phyloP scores from a whole-genome alignment of 2,888 invertebrate genomes.

The Dermolepida albohirtum region DNA sequence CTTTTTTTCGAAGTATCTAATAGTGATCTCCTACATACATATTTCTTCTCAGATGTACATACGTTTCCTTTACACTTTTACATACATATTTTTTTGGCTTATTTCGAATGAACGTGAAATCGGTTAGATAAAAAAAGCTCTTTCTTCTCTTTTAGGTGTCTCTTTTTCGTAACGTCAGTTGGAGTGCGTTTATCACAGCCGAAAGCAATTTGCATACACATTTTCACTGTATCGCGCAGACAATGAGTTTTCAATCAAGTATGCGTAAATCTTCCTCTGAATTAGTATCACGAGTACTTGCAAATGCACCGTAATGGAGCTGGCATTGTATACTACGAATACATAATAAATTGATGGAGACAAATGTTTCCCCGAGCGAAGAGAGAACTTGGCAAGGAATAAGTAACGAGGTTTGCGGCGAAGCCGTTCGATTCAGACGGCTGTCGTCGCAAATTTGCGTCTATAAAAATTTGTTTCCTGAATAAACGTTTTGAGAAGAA shows the following conservation, averaged over 20 bases:
- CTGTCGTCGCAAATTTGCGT: slow-evolving; percentile 13
- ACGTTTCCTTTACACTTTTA: too few relatives aligned
- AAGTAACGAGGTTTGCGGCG: slow-evolving; percentile 27
- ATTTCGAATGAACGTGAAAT: too few relatives aligned
- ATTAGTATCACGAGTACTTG: slow-evolving; percentile 29
- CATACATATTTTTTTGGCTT: too few relatives aligned
- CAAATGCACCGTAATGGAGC: slow-evolving; percentile 32
- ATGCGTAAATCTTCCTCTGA: slow-evolving; percentile 28
- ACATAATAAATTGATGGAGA: slow-evolving; percentile 33
- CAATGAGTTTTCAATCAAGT: slow-evolving; percentile 30
- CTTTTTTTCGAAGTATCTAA: too few relatives aligned
- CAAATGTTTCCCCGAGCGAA: slow-evolving; percentile 22
- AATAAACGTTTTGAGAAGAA: too few relatives aligned
- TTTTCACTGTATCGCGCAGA: slow-evolving; percentile 18
- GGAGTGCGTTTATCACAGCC: slow-evolving; percentile 15
- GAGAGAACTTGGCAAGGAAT: slow-evolving; percentile 5
- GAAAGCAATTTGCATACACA: slow-evolving; percentile 30
- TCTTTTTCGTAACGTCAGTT: slow-evolving; percentile 4
- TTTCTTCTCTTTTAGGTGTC: background rate
- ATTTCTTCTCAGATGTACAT: too few relatives aligned
- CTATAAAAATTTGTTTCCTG: slow-evolving; percentile 7
- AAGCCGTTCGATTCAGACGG: slow-evolving; percentile 22
- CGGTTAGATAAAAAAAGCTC: too few relatives aligned
- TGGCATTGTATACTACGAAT: slow-evolving; percentile 28
- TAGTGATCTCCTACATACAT: too few relatives aligned